phyloP scores from a whole-genome alignment of 2,888 invertebrate species.

The Noctua pronuba region DNA sequence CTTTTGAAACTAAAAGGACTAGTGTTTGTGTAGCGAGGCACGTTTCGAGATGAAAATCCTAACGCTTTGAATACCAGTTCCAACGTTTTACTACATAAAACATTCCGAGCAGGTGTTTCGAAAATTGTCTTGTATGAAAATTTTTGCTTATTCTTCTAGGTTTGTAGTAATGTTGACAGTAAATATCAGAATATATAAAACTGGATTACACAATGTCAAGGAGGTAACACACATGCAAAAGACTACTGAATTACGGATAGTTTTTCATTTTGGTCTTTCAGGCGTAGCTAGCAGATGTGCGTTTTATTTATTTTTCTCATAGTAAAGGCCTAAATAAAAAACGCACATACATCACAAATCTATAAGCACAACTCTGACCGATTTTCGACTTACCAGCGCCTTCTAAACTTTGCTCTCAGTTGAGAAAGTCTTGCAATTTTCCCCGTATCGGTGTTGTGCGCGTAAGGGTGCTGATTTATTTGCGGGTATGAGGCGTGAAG shows the following conservation, averaged over 20 bases:
- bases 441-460: constrained; percentile 76
- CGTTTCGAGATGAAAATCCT: constrained; percentile 59
- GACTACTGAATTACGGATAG: background rate
- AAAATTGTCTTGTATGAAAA: constrained; percentile 52
- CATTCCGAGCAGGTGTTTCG: constrained; percentile 58
- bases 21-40: constrained; percentile 50
- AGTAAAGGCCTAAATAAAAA: background rate
- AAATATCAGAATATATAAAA: constrained; percentile 31
- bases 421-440: constrained; percentile 78
- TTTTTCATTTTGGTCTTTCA: background rate
- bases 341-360: constrained; percentile 14
- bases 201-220: constrained; percentile 9
- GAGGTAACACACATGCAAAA: background rate
- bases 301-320: background rate
- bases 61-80: constrained; percentile 60
- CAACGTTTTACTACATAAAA: constrained; percentile 62
- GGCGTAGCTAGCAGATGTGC: background rate
- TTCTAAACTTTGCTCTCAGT: constrained; percentile 64
- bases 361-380: constrained; percentile 40
- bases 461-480: constrained; percentile 86
- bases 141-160: constrained; percentile 45
- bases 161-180: constrained; percentile 33
- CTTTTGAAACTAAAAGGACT: constrained; percentile 53
- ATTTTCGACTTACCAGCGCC: constrained; percentile 42
- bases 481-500: constrained; percentile 89